Percentiles rank a stretch among this genome's conserved stretches.
phyloP scores from a whole-genome alignment of 2,888 invertebrate genomes.

The Volucella zonaria region DNA sequence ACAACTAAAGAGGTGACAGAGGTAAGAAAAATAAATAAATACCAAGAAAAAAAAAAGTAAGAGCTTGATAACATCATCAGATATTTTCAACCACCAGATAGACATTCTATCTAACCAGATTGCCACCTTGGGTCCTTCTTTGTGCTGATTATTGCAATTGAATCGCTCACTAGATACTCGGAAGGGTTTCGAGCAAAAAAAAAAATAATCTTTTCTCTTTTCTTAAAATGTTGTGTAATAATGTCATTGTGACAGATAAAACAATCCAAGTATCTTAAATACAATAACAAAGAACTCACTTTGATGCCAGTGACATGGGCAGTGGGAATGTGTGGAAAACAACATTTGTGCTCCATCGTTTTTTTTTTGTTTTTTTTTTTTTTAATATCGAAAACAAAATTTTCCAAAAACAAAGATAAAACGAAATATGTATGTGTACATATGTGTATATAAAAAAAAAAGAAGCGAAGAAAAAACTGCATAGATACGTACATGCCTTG shows the following conservation, averaged over 20 bases:
- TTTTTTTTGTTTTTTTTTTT: conserved; percentile 3
- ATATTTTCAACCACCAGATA: conserved; percentile 44
- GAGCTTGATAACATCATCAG: conserved; percentile 62
- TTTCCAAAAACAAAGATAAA: background rate
- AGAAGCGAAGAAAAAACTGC: conserved; percentile 41
- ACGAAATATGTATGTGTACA: background rate
- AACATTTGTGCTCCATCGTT: conserved; percentile 1
- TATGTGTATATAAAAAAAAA: conserved; percentile 21
- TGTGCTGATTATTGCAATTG: conserved; percentile 43
- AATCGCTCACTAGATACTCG: conserved; percentile 16
- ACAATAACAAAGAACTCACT: conserved; percentile 27
- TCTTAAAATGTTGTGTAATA: conserved; percentile 65
- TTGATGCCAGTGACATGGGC: no score
- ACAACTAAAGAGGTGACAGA: conserved; percentile 35
- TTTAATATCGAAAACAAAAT: conserved; percentile 32
- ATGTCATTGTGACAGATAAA: conserved; percentile 50
- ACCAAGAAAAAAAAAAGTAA: conserved; percentile 50
- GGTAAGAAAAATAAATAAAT: conserved; percentile 31
- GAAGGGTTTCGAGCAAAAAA: background rate
- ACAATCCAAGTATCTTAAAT: conserved; percentile 9
- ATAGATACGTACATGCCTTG: conserved; percentile 44
- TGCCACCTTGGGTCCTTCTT: conserved; percentile 9
- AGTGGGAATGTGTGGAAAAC: conserved; percentile 30
- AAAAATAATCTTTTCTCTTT: conserved; percentile 46
- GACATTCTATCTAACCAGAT: conserved; percentile 46